Conservation (phyloP, 1,140 invertebrate genomes). For the Temnothorax curvispinosus region DNA sequence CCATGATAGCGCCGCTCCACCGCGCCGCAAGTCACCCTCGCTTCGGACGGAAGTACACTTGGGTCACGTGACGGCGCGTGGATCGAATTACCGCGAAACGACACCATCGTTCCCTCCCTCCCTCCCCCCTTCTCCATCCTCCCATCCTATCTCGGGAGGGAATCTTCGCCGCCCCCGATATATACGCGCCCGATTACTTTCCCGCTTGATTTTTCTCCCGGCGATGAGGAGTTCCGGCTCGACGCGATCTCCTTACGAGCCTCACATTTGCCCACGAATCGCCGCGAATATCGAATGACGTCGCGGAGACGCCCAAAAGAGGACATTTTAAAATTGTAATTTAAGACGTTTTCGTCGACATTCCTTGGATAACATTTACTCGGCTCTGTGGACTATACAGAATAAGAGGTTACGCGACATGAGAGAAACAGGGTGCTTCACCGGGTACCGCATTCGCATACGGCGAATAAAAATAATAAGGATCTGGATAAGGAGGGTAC, state of each 20-base stretch:
- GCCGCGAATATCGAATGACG: not conserved
- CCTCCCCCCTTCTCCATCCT: not conserved
- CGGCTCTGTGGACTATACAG: not conserved
- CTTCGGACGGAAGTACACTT: constrained; percentile 70
- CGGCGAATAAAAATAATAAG: constrained; percentile 21
- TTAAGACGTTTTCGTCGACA: not conserved
- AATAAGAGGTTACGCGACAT: not conserved
- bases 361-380: not conserved
- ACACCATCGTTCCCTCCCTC: constrained; percentile 16
- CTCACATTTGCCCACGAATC: not conserved
- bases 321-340: not conserved
- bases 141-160: not conserved
- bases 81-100: constrained; percentile 71
- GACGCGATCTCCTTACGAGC: not conserved
- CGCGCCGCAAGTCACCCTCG: constrained; percentile 53
- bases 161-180: constrained; percentile 19
- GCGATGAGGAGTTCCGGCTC: not conserved
- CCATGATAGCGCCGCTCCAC: constrained; percentile 76
- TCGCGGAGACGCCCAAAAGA: not conserved
- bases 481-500: constrained; percentile 7
- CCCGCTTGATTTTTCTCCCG: constrained; percentile 1
- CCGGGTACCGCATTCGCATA: not conserved
- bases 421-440: not conserved
- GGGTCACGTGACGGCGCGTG: constrained; percentile 67
- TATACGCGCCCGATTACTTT: constrained; percentile 49